Percentiles rank a stretch among this genome's conserved stretches.
These are phyloP conservation scores for Melanchra persicariae DNA, from an alignment of 2,888 invertebrate genomes.

Conservation along the genomic window DNA sequence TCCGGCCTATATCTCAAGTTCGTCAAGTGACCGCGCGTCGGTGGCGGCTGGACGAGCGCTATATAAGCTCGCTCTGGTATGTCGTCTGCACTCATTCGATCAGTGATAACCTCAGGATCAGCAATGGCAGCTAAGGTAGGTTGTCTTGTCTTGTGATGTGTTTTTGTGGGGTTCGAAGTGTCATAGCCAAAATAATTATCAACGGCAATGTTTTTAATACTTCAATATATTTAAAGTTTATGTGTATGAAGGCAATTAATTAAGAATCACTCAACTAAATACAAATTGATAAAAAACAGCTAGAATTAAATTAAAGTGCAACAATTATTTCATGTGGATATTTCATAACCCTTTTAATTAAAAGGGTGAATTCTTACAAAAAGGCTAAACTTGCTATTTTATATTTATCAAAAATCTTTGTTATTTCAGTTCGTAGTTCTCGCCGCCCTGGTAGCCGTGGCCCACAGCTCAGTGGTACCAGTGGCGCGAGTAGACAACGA, in stretches of 20 bases:
- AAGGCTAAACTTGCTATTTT: background rate
- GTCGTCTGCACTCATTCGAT: conserved; percentile 74
- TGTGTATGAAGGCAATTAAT: background rate
- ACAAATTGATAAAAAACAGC: background rate
- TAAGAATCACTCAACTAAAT: background rate
- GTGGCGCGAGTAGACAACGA: conserved; percentile 78
- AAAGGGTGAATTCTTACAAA: too few relatives aligned
- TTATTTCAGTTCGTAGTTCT: conserved; percentile 83
- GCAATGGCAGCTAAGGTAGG: conserved; percentile 84
- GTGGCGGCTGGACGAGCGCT: conserved; percentile 51
- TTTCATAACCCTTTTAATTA: too few relatives aligned
- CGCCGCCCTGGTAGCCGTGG: conserved; percentile 78
- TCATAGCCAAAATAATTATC: background rate
- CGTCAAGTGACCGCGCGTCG: conserved; percentile 64
- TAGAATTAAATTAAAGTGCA: too few relatives aligned
- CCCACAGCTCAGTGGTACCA: conserved; percentile 81
- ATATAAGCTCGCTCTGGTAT: conserved; percentile 73
- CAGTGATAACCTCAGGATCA: conserved; percentile 73
- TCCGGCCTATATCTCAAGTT: conserved; percentile 68
- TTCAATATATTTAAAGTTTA: too few relatives aligned
- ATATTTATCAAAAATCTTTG: background rate
- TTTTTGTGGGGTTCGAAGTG: background rate
- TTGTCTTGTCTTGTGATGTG: background rate
- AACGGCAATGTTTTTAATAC: background rate
- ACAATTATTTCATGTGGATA: too few relatives aligned